A percentile compares a stretch with the other conserved stretches of the same genome.
These are phyloP conservation scores for Hystrix brachyura DNA, from an alignment of 2,113 vertebrate genomes.

Conservation along the genomic window DNA sequence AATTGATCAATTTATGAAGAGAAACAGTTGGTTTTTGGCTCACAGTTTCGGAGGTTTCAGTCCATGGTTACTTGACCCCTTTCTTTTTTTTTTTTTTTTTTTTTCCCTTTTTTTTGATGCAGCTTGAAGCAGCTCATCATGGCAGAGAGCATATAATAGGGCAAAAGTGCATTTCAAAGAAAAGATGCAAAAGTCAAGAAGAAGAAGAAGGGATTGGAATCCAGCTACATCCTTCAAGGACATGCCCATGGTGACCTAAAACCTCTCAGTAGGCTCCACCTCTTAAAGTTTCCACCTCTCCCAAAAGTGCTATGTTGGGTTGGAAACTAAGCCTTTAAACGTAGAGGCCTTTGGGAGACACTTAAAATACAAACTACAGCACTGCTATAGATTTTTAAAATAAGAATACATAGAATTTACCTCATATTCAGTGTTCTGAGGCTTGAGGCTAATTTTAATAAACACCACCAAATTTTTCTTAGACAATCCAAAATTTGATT, in stretches of 20 bases:
- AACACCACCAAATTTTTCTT: not conserved
- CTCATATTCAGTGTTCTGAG: not conserved
- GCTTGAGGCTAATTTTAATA: not conserved
- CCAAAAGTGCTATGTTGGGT: not conserved
- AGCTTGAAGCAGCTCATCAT: not conserved
- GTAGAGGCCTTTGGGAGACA: not conserved
- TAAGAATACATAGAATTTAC: not conserved
- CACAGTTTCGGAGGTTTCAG: not conserved
- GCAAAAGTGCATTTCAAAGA: not conserved
- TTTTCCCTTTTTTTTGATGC: too few species aligned
- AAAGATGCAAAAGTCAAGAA: not conserved
- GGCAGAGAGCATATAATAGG: not conserved
- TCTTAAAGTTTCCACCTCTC: not conserved
- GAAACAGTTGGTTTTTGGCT: not conserved
- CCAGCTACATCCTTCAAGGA: not conserved
- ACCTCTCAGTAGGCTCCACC: not conserved
- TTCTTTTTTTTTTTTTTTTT: not conserved
- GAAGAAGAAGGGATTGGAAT: not conserved
- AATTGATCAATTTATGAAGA: not conserved
- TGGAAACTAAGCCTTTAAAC: not conserved
- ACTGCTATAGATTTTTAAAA: not conserved
- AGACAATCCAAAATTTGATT: not conserved
- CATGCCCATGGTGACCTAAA: not conserved
- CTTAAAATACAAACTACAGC: not conserved
- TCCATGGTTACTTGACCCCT: not conserved